Conservation (phyloP, 2,113 vertebrate genomes). For the Tichodroma muraria region DNA sequence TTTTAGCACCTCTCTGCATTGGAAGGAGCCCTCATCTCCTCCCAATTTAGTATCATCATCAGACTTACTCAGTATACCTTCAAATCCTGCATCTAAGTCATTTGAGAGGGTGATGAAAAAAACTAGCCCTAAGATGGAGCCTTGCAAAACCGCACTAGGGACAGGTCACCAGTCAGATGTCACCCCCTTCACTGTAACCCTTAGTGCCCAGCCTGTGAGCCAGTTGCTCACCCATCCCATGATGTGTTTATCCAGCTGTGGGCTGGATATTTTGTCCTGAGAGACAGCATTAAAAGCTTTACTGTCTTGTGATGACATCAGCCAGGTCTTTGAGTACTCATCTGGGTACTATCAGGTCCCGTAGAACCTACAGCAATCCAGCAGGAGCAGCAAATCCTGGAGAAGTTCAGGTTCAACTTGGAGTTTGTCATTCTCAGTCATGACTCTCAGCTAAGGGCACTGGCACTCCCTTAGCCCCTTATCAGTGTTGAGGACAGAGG, state of each 20-base stretch:
- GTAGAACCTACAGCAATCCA: neutral
- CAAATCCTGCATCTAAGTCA: neutral
- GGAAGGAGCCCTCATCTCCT: neutral
- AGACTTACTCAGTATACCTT: neutral
- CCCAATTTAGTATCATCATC: fast-evolving
- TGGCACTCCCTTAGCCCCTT: neutral
- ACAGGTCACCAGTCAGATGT: neutral
- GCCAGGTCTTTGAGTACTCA: neutral
- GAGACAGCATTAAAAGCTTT: neutral
- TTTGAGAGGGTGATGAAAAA: neutral
- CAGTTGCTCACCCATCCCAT: no score
- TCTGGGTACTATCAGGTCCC: no score
- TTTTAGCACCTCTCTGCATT: neutral
- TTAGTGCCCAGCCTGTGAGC: neutral
- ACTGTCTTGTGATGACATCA: neutral
- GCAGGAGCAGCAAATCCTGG: neutral
- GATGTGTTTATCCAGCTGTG: neutral
- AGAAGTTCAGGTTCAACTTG: neutral
- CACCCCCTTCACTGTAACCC: neutral
- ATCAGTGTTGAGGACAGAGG: fast-evolving
- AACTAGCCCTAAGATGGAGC: neutral
- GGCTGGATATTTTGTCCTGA: neutral
- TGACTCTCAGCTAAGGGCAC: neutral
- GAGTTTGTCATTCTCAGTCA: neutral
- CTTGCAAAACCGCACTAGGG: neutral